phyloP scores from a whole-genome alignment of 2,888 invertebrate genomes.

The Hydriomena furcata region DNA sequence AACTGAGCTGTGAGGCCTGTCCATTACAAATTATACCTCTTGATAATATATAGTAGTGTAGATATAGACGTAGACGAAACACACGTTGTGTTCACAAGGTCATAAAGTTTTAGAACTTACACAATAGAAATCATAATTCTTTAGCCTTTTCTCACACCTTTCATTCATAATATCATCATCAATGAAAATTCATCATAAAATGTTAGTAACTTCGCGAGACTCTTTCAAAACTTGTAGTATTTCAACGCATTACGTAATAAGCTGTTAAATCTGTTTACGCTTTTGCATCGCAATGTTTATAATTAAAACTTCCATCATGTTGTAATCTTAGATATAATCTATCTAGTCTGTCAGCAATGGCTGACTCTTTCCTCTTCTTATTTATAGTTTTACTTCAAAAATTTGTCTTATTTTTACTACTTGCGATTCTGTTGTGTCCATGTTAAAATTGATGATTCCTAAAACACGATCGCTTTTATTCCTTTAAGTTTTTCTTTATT shows the following conservation, averaged over 20 bases:
- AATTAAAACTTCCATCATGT: slow-evolving; percentile 33
- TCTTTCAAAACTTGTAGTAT: background rate
- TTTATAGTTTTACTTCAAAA: too few species aligned
- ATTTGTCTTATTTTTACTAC: too few species aligned
- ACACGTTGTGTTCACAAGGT: background rate
- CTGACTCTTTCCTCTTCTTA: too few species aligned
- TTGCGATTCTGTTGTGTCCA: too few species aligned
- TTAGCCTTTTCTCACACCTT: background rate
- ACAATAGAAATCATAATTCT: background rate
- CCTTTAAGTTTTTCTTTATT: too few species aligned
- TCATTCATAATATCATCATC: slow-evolving; percentile 1
- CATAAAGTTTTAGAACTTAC: background rate
- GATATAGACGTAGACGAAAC: too few species aligned
- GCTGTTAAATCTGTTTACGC: slow-evolving; percentile 26
- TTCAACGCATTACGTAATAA: slow-evolving; percentile 19
- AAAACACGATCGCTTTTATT: too few species aligned
- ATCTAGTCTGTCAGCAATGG: slow-evolving; percentile 10
- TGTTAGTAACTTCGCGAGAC: background rate
- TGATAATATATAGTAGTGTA: too few species aligned
- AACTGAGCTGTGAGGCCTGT: too few species aligned
- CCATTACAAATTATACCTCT: too few species aligned
- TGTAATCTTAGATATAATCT: slow-evolving; percentile 3
- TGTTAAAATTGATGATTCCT: too few species aligned
- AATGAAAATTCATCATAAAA: slow-evolving; percentile 6
- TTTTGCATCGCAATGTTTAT: slow-evolving; percentile 27